Evolutionary conservation across 2,888 invertebrate species (phyloP).

Genomic region (Stenoptilia bipunctidactyla): DNA sequence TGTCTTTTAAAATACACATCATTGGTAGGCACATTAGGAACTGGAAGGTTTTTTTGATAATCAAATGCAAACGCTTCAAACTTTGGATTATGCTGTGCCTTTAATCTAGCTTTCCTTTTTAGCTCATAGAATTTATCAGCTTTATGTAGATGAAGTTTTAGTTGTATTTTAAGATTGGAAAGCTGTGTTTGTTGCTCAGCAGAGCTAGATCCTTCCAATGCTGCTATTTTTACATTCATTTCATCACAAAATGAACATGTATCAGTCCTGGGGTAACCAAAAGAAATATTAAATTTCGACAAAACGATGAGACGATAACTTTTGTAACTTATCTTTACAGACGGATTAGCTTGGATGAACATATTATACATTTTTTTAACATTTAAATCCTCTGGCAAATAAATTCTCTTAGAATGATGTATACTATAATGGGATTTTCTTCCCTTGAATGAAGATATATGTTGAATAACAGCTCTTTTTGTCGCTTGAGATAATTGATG

Average conservation of each 20-base stretch:
- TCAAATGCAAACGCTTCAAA: conserved; percentile 4
- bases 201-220: conserved; percentile 8
- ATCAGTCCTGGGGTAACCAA: conserved; percentile 11
- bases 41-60: conserved; percentile 7
- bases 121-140: conserved; percentile 9
- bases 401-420: no score
- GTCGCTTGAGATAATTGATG: no score
- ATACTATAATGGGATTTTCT: background rate
- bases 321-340: conserved; percentile 4
- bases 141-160: no score
- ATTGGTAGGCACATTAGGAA: conserved; percentile 5
- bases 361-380: conserved; percentile 4
- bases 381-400: no score
- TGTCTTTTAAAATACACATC: conserved; percentile 6
- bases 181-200: conserved; percentile 9
- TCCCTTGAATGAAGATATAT: conserved; percentile 3
- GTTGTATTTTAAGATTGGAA: conserved; percentile 9
- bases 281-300: conserved; percentile 8
- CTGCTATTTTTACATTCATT: conserved; percentile 8
- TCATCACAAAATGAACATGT: conserved; percentile 6
- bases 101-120: conserved; percentile 10
- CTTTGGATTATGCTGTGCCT: conserved; percentile 5
- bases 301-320: no score
- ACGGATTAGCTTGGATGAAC: conserved; percentile 3
- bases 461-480: no score